These are phyloP conservation scores for Chloroclystis v-ata DNA, from an alignment of 2,888 invertebrate species.

Conservation along the genomic window DNA sequence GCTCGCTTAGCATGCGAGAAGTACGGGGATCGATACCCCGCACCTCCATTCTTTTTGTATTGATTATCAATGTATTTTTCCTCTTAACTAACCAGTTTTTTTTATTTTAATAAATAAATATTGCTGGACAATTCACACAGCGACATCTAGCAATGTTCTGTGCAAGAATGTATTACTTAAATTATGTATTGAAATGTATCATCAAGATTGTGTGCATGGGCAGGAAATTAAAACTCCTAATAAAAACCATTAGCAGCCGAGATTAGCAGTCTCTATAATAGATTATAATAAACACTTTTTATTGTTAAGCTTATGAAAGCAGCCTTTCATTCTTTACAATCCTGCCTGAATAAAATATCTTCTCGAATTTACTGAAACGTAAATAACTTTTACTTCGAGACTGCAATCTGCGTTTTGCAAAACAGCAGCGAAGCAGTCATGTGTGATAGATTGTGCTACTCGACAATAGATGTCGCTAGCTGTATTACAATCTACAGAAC, in stretches of 20 bases:
- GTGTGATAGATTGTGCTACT: slow-evolving; percentile 15
- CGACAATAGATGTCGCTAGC: slow-evolving; percentile 20
- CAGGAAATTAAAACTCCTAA: no score
- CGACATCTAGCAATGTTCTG: no score
- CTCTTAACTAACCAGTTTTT: neutral
- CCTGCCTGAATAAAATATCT: neutral
- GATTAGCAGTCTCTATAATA: no score
- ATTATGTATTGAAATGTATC: no score
- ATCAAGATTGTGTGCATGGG: no score
- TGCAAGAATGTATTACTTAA: no score
- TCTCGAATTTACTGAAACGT: slow-evolving; percentile 8
- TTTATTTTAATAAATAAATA: no score
- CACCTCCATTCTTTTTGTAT: slow-evolving; percentile 58
- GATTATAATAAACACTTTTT: no score
- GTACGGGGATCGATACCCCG: slow-evolving; percentile 78
- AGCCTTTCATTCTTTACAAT: neutral
- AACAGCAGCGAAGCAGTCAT: slow-evolving; percentile 3
- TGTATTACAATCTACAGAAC: neutral
- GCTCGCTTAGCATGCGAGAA: slow-evolving; percentile 78
- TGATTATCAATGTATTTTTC: neutral
- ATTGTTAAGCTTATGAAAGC: neutral
- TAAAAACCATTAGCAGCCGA: no score
- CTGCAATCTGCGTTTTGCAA: slow-evolving; percentile 1
- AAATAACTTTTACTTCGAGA: slow-evolving; percentile 7
- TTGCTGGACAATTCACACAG: no score